Evolutionary conservation across 1,140 invertebrate species (phyloP), one percentile per base, ranked within the genome.

Genomic region (Drosophila fuyamai): DNA sequence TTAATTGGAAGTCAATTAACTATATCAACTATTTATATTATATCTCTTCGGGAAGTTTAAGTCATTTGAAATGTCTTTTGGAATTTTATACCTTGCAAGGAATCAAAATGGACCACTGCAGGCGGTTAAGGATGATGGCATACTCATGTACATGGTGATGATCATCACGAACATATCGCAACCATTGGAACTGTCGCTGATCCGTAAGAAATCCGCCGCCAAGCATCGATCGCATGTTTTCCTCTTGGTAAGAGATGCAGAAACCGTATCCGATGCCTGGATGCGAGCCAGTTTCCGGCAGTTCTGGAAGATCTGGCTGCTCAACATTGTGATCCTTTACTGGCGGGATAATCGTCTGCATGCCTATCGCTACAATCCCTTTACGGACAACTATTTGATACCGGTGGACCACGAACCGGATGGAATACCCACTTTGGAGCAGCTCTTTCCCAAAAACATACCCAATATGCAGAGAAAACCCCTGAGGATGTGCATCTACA

Each of bases 61-160:
- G 23, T 23, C 23, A 4, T 13, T 32, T 32, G 6, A 32, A 32
- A 32, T 32, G 29, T 7, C 7, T 32, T 32, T 32, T 32, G 29
- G 8, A 32, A n/a, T 18, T 5, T 53, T 12, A 16, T 38, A 6
- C 1, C 2, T 23, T 9, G 2, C 4, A 40, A 91, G 90, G 32
- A 89, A 80, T n/a, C 76, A 82, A 47, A 68, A 47, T n/a, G 53
- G 51, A 23, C 66, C 54, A 0, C 50, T 61, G n/a, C 79, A 91
- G 47, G 71, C 74, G 0, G 77, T 92, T 13, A 77, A 83, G 23
- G 89, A 92, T 35, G 91, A 92, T 47, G 91, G 91, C 1, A 79
- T 91, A 16, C 46, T 90, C 8, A 84, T 92, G 81, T 88, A 91
- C 47, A 75, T 92, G 74, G 73, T 92, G 3, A 90, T 92, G 82